Conservation (phyloP, 2,888 invertebrate genomes). For the Drosophila multiciliata region DNA sequence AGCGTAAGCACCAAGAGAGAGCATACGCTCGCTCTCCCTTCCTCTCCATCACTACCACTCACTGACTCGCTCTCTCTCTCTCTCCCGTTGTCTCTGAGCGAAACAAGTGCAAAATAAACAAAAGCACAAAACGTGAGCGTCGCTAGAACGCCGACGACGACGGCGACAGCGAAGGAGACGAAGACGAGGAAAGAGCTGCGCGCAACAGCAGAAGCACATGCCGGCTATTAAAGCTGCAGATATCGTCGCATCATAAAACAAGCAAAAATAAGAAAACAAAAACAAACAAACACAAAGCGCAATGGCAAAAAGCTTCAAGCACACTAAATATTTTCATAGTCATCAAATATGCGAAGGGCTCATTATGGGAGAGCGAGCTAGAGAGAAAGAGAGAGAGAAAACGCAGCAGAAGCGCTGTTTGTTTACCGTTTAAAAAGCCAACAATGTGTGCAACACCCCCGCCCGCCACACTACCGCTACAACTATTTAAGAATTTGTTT, state of each 20-base stretch:
- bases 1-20: neutral
- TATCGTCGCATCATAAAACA: conserved; percentile 34
- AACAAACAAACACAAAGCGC: conserved; percentile 42
- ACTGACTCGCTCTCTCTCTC: conserved; percentile 5
- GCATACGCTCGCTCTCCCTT: conserved; percentile 3
- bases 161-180: neutral
- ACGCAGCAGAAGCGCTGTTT: conserved; percentile 28
- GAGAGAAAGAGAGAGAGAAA: conserved; percentile 4
- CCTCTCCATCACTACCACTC: conserved; percentile 13
- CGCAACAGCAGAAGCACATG: conserved; percentile 32
- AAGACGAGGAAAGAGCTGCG: conserved; percentile 6
- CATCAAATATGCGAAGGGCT: conserved; percentile 39
- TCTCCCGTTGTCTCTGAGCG: conserved; percentile 3
- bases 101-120: conserved; percentile 69
- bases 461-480: neutral
- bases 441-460: neutral
- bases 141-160: conserved; percentile 15
- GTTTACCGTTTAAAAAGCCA: conserved; percentile 49
- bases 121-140: conserved; percentile 62
- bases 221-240: conserved; percentile 39
- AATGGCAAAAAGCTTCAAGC: conserved; percentile 51
- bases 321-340: conserved; percentile 44
- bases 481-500: conserved; percentile 33
- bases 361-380: conserved; percentile 11
- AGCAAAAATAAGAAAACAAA: conserved; percentile 15